Evolutionary conservation across 2,888 invertebrate species (phyloP), one percentile per base, ranked within the genome.

Genomic region (Glaucopsyche alexis): DNA sequence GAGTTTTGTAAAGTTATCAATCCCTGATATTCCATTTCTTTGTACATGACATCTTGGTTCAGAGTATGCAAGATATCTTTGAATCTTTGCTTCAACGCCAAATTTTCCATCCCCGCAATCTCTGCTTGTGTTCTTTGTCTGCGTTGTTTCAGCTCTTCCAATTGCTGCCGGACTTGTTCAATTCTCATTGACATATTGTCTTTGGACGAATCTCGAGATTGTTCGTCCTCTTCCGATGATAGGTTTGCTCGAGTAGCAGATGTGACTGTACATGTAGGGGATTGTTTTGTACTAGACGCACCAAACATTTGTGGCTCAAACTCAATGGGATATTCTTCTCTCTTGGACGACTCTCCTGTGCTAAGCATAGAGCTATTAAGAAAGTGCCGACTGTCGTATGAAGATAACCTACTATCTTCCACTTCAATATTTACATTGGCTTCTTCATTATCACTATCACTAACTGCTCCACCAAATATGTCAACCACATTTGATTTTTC

Each of bases 381-480:
- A 0, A 96, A 96, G 74, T 96, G 86, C 72, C 95, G 94, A 78
- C 96, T 96, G 79, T 97, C 96, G 77, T 95, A 96, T 0, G 94
- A 95, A 0, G 96, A 96, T 74, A 97, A 91, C 67, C 95, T 94
- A 77, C 96, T 96, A 80, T 97, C 97, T 80, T 97, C 97, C 77
- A 97, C 91, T 82, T 97, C 97, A 4, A 96, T 95, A 86, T 96
- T 96, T 38, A 95, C 94, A 81, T 95, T 95, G 75, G 96, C 96
- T 78, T 98, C 98, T 73, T 96, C 96, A 69, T 92, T 86, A 76
- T 97, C 97, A 52, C 98, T 98, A 80, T 98, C 98, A 82, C 98
- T 98, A 0, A 98, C 96, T 47, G 97, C 96, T 77, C 97, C 98
- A 47, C 98, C 99, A 90, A 99, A 99, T 82, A 98, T 97, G 80